Base-by-base conservation (phyloP, 2,113 vertebrate species). In the Rallus limicola region DNA sequence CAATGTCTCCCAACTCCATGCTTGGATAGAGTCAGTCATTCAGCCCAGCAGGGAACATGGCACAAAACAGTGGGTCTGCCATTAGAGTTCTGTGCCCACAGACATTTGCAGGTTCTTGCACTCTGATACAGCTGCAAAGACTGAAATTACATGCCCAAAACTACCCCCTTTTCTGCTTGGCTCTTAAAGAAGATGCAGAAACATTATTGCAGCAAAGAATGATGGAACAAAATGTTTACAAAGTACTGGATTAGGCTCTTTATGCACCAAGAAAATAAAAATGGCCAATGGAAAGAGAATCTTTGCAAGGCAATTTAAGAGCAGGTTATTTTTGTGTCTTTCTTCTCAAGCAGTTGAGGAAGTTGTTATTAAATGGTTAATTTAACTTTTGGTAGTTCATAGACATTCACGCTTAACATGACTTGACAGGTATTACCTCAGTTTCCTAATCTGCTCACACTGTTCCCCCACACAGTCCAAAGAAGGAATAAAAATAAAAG, bases 381-480 rank as follows among this genome's bases (percentile, higher is more conserved):
- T 68, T 95, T 62, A 85, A 77, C 65, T 89, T 89, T 77, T 71
- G 46, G 91, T 74, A 78, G 84, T 81, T 86, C 48, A 67, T 25
- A 84, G 56, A 62, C n/a, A 63, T 86, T 93, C 81, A 82, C 50
- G 76, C 86, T 86, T 76, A 88, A 88, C 46, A 31, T 83, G 90
- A 63, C 82, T 81, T 92, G 69, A 86, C 78, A 96, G 67, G 56
- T 82, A 63, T 91, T 86, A 90, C 64, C 86, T 34, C 68, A 60
- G 17, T 86, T 92, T 91, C 78, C 84, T 92, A 92, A 94, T 79
- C 90, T 78, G 36, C 58, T 94, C 88, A 82, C 60, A 74, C 76
- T 84, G 76, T 36, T 90, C 55, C 55, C 86, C 85, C 79, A 58
- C 83, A 93, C 62, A 96, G 64, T 33, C 38, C 3, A 10, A 83